phyloP scores from a whole-genome alignment of 2,113 vertebrate species.

The Gopherus flavomarginatus region DNA sequence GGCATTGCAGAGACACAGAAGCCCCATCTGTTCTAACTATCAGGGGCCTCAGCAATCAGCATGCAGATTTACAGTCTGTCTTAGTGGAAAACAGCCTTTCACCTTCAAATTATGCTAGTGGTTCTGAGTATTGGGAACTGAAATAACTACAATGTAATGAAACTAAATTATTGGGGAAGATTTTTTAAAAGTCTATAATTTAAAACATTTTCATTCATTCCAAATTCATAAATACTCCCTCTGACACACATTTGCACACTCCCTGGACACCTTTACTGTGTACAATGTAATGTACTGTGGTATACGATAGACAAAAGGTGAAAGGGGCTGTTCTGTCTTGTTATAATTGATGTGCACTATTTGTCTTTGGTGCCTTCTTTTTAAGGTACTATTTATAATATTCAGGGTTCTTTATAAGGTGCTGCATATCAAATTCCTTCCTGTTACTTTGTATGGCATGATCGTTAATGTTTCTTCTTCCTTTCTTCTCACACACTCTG shows the following conservation, averaged over 20 bases:
- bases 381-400: neutral
- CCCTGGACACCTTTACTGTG: neutral
- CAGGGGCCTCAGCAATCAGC: neutral
- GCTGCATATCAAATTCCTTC: neutral
- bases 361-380: neutral
- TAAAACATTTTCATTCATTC: neutral
- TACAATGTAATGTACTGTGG: neutral
- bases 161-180: neutral
- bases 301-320: neutral
- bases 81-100: neutral
- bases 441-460: neutral
- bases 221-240: neutral
- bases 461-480: neutral
- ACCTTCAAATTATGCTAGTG: neutral
- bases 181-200: constrained; percentile 16
- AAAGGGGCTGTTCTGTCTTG: neutral
- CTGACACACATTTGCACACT: rapidly evolving
- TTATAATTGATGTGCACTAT: neutral
- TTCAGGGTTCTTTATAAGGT: neutral
- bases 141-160: neutral
- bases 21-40: neutral
- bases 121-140: neutral
- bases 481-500: neutral
- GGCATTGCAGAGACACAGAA: neutral
- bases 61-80: rapidly evolving